Evolutionary conservation across 2,888 invertebrate species (phyloP).

Genomic region (Galeopsomyia nigrocyanea): DNA sequence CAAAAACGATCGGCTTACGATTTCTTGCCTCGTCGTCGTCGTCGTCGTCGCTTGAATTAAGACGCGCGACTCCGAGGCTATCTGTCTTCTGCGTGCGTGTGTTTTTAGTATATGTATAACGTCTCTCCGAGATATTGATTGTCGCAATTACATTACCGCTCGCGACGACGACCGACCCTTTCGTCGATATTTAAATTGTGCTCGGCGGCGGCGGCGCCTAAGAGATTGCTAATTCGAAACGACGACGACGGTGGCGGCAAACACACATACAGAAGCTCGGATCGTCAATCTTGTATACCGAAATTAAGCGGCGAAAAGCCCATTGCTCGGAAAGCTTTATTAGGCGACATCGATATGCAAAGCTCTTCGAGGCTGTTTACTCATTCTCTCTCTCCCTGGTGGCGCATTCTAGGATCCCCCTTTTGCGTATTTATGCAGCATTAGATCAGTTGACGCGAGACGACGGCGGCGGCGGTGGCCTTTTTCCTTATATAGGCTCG

Average conservation of each 20-base stretch:
- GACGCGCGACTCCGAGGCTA: slow-evolving; percentile 19
- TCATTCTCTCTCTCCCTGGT: slow-evolving; percentile 12
- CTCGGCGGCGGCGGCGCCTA: too few relatives aligned
- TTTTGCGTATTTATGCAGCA: slow-evolving; percentile 41
- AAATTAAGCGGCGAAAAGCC: slow-evolving; percentile 1
- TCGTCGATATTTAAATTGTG: slow-evolving; percentile 43
- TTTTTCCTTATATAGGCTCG: slow-evolving; percentile 50
- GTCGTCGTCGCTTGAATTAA: slow-evolving; percentile 36
- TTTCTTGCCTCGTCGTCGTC: slow-evolving; percentile 56
- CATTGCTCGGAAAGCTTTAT: slow-evolving; percentile 35
- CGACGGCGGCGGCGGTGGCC: slow-evolving; percentile 46
- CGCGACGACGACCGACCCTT: slow-evolving; percentile 9
- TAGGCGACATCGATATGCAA: slow-evolving; percentile 47
- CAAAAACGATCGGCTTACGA: slow-evolving; percentile 50
- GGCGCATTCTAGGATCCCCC: neutral
- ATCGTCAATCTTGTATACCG: too few relatives aligned
- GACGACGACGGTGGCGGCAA: too few relatives aligned
- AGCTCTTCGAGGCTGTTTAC: slow-evolving; percentile 35
- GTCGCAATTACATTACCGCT: slow-evolving; percentile 46
- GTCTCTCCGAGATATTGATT: slow-evolving; percentile 41
- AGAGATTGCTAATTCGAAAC: neutral
- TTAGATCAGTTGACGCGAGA: slow-evolving; percentile 33
- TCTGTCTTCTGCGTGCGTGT: neutral
- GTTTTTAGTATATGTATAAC: slow-evolving; percentile 28
- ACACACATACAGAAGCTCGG: too few relatives aligned